Percentiles rank a stretch among this genome's conserved stretches.
These are phyloP conservation scores for Glareola pratincola DNA, from an alignment of 2,113 vertebrate species.

Conservation along the genomic window DNA sequence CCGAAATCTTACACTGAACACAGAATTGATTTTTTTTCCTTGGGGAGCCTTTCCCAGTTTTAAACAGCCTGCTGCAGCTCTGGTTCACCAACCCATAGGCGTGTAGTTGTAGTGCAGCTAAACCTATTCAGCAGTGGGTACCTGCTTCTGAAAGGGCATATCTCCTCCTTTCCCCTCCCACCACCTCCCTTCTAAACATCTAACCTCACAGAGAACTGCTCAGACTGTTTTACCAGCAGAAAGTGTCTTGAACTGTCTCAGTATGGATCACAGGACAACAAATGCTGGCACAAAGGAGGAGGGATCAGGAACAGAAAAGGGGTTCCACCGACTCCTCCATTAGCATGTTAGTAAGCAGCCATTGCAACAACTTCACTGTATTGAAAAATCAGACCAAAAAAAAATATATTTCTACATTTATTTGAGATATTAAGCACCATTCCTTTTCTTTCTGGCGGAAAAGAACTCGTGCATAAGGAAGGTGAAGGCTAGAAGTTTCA, in stretches of 20 bases:
- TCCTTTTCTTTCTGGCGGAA: constrained; percentile 54
- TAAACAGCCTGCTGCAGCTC: background rate
- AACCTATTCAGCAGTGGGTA: background rate
- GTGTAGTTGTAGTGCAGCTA: background rate
- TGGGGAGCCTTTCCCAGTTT: background rate
- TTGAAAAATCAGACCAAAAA: constrained; percentile 34
- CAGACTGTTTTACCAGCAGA: background rate
- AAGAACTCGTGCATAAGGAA: constrained; percentile 45
- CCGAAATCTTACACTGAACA: background rate
- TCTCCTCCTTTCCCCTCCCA: background rate
- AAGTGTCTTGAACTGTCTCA: background rate
- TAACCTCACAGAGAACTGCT: background rate
- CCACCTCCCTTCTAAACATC: background rate
- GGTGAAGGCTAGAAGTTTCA: constrained; percentile 43
- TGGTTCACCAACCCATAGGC: background rate
- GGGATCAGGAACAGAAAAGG: background rate
- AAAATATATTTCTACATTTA: constrained; percentile 55
- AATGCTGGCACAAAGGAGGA: background rate
- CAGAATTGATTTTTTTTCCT: background rate
- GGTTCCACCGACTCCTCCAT: background rate
- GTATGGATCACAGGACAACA: background rate
- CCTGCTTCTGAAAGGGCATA: background rate
- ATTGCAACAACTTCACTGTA: background rate
- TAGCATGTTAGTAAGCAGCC: background rate
- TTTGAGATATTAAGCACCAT: constrained; percentile 59